phyloP scores from a whole-genome alignment of 2,113 vertebrate species.

The Uropsilus gracilis region DNA sequence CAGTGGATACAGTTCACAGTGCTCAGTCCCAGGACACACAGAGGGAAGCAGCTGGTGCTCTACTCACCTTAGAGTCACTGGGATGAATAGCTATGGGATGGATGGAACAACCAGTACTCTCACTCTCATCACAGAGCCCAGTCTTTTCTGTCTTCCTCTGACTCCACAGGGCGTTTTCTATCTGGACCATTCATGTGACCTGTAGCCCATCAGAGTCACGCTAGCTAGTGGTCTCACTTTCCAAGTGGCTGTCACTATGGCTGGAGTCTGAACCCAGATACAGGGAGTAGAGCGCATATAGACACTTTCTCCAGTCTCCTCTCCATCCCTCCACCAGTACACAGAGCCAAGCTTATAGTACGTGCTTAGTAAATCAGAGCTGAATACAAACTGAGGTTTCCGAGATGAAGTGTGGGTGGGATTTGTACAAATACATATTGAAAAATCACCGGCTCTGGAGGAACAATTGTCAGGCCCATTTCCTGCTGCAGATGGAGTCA shows the following conservation, averaged over 20 bases:
- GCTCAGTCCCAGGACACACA: neutral
- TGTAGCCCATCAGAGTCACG: neutral
- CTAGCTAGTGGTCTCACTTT: neutral
- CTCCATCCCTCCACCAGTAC: neutral
- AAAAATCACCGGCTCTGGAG: slow-evolving; percentile 74
- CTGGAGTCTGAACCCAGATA: neutral
- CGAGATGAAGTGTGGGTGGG: slow-evolving; percentile 67
- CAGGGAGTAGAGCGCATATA: neutral
- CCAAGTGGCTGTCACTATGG: neutral
- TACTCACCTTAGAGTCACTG: too few species aligned
- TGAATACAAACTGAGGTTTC: neutral
- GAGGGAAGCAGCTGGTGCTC: neutral
- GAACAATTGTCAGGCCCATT: slow-evolving; percentile 76
- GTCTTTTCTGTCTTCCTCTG: neutral
- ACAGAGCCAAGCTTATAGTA: slow-evolving; percentile 54
- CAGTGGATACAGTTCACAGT: fast-evolving
- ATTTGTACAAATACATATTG: slow-evolving; percentile 58
- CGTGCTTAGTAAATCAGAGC: slow-evolving; percentile 64
- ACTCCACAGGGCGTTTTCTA: neutral
- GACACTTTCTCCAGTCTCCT: neutral
- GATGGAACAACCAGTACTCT: too few species aligned
- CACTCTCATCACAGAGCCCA: neutral
- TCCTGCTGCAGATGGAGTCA: slow-evolving; percentile 73
- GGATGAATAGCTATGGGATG: neutral
- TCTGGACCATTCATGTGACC: neutral